Evolutionary conservation across 2,888 invertebrate species (phyloP), one percentile per base, ranked within the genome.

Genomic region (Dendrolimus pini): DNA sequence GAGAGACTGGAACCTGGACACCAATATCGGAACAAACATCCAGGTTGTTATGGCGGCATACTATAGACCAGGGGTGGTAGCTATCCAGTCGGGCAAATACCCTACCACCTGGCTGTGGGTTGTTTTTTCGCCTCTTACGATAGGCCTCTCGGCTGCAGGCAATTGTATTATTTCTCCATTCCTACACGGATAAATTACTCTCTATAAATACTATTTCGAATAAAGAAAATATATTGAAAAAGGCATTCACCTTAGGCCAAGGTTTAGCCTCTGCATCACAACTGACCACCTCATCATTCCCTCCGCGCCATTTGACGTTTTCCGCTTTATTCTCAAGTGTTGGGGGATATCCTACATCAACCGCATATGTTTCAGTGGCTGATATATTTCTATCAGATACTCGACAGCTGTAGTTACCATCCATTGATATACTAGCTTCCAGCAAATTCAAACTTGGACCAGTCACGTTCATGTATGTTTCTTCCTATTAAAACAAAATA

Each of bases 401-500:
- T 41, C 60, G 67, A 9, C 71, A 71, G 1, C 66, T 69, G n/a
- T 71, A 71, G 41, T 70, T 70, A 7, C 70, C 70, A 1, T 67
- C 71, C 0, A 54, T 0, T 1, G 3, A 2, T 1, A 12, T 7
- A 7, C 58, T 12, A 14, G 62, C 63, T 0, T 62, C 41, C 1
- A 9, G 7, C 41, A 70, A 14, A 14, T 52, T 41, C 1, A 62
- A 41, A 41, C 54, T 56, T 41, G 62, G 56, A 7, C 57, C 56
- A 18, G 47, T 58, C 7, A 55, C 9, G 0, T 53, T 53, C 14
- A 30, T 2, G 9, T 54, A 10, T 30, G 6, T 52, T 41, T 52
- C 54, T n/a, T 57, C 52, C 57, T 57, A 30, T 30, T 30, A 6
- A 30, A 30, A 30, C 30, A 30, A 30, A 30, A 30, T 30, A 18